These are phyloP conservation scores for Heliconius aoede DNA, from an alignment of 2,888 invertebrate species.

Conservation along the genomic window DNA sequence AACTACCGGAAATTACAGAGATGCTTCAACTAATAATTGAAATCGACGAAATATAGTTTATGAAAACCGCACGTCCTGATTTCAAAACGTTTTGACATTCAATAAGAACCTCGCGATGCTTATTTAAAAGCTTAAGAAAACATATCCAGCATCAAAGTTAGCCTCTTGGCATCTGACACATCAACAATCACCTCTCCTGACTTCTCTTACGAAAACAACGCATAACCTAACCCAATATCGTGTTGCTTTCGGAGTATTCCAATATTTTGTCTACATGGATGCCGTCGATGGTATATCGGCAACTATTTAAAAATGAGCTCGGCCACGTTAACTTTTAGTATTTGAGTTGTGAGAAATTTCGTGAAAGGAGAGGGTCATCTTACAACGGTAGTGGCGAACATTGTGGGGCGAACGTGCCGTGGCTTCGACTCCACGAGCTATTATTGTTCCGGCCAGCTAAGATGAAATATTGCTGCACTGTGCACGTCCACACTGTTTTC, in stretches of 20 bases:
- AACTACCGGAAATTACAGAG: slow-evolving; percentile 33
- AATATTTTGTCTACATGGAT: slow-evolving; percentile 83
- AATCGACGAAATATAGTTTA: slow-evolving; percentile 32
- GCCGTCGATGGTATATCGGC: slow-evolving; percentile 73
- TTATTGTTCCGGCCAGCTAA: slow-evolving; percentile 83
- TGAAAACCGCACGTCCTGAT: slow-evolving; percentile 35
- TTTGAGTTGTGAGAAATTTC: slow-evolving; percentile 44
- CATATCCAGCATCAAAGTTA: slow-evolving; percentile 63
- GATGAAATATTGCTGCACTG: slow-evolving; percentile 83
- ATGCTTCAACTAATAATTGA: slow-evolving; percentile 26
- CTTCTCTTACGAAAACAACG: slow-evolving; percentile 72
- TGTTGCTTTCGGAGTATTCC: slow-evolving; percentile 82
- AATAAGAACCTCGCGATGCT: slow-evolving; percentile 38
- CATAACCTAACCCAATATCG: slow-evolving; percentile 83
- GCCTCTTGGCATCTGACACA: slow-evolving; percentile 75
- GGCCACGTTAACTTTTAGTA: slow-evolving; percentile 52
- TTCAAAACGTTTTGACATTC: slow-evolving; percentile 47
- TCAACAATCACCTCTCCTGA: slow-evolving; percentile 77
- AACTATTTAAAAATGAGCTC: slow-evolving; percentile 61
- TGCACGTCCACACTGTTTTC: slow-evolving; percentile 77
- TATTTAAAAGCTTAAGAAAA: slow-evolving; percentile 40
- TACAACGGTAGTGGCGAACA: slow-evolving; percentile 69
- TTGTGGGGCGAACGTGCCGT: slow-evolving; percentile 83
- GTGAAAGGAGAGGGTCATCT: slow-evolving; percentile 57
- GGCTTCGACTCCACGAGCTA: slow-evolving; percentile 79